Percentiles rank a stretch among this genome's conserved stretches.
Conservation (phyloP, 1,140 invertebrate species). For the Bathynomus jamesi region DNA sequence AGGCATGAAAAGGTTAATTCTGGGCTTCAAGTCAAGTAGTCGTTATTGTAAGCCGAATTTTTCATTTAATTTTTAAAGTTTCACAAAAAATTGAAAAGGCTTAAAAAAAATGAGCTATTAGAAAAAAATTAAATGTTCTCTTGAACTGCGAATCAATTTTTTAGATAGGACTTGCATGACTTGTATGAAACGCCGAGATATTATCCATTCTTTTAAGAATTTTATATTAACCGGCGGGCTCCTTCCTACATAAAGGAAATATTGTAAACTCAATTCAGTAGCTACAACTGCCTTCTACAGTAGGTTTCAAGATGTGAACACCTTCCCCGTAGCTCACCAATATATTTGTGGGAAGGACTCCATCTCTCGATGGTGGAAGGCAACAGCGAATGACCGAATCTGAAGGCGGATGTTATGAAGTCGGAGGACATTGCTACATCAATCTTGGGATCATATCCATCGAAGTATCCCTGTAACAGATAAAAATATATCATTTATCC, state of each 20-base stretch:
- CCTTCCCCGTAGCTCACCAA: slow-evolving; percentile 42
- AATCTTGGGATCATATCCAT: slow-evolving; percentile 65
- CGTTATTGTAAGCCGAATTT: too few relatives aligned
- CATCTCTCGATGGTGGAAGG: slow-evolving; percentile 51
- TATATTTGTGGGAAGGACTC: slow-evolving; percentile 85
- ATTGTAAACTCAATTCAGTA: not conserved
- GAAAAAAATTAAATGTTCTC: too few relatives aligned
- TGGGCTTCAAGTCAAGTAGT: too few relatives aligned
- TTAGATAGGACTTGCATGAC: too few relatives aligned
- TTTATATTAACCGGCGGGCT: not conserved
- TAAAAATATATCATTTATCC: not conserved
- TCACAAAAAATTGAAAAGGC: too few relatives aligned
- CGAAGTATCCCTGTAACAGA: slow-evolving; percentile 53
- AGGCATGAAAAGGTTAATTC: too few relatives aligned
- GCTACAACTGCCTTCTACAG: not conserved
- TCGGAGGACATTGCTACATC: slow-evolving; percentile 44
- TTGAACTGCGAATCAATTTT: too few relatives aligned
- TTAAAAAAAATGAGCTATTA: too few relatives aligned
- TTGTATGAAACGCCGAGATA: not conserved
- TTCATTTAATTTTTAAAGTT: too few relatives aligned
- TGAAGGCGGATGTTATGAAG: slow-evolving; percentile 48
- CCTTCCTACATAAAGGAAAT: not conserved
- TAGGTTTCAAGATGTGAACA: not conserved
- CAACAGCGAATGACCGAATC: slow-evolving; percentile 50
- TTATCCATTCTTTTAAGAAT: not conserved